Evolutionary conservation across 2,888 invertebrate species (phyloP).

Genomic region (Polia nebulosa): DNA sequence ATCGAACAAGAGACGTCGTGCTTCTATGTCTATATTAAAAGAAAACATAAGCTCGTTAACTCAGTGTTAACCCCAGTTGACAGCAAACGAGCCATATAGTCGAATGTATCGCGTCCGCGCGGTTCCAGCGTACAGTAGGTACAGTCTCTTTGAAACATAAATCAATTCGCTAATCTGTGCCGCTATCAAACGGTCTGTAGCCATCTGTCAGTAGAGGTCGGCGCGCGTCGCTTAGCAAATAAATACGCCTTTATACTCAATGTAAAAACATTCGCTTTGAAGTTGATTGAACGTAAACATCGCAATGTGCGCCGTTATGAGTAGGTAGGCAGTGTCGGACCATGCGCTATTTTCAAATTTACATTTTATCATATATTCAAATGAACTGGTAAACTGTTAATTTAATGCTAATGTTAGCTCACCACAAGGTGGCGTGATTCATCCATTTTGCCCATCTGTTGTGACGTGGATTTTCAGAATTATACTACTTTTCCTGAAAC

Average conservation of each 20-base stretch:
- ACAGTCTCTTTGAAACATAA: not conserved
- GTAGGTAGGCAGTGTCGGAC: not conserved
- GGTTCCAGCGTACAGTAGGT: not conserved
- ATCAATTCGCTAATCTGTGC: constrained; percentile 18
- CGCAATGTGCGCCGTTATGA: not conserved
- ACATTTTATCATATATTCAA: constrained; percentile 1
- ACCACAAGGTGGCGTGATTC: not conserved
- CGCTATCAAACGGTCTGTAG: not conserved
- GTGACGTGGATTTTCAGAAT: not conserved
- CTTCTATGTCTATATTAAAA: not conserved
- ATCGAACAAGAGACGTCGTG: not conserved
- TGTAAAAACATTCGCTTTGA: constrained; percentile 52
- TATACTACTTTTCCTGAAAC: not conserved
- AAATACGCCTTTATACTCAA: constrained; percentile 33
- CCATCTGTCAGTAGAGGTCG: not conserved
- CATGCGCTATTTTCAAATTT: not conserved
- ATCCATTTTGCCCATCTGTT: not conserved
- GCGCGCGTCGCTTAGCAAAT: constrained; percentile 15
- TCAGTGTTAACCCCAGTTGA: not conserved
- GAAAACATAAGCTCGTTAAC: not conserved
- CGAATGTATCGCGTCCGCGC: too few species aligned
- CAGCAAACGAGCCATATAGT: not conserved
- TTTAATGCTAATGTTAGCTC: not conserved
- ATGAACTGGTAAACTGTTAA: constrained; percentile 14
- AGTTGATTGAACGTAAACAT: constrained; percentile 51